A percentile compares a stretch with the other conserved stretches of the same genome.
Conservation (phyloP, 35 echinoderm and acorn worm species). For the Apostichopus parvimensis region DNA sequence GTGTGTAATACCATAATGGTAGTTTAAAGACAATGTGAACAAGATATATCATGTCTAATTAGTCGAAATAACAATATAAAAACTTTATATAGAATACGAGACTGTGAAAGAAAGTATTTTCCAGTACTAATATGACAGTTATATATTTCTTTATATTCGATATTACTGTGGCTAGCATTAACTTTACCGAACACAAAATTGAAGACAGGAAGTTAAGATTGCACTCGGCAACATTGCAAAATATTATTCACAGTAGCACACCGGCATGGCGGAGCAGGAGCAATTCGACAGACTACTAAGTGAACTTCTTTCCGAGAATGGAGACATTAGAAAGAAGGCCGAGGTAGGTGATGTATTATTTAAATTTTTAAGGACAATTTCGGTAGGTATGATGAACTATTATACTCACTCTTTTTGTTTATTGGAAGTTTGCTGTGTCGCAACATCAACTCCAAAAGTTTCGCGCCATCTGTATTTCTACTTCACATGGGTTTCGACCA, state of each 20-base stretch:
- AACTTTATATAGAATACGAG: too few species aligned
- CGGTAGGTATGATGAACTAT: neutral
- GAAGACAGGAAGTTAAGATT: neutral
- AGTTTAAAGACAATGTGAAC: too few species aligned
- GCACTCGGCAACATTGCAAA: neutral
- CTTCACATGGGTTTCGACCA: neutral
- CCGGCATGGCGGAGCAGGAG: slow-evolving; percentile 79
- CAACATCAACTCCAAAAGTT: slow-evolving; percentile 22
- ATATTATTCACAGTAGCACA: slow-evolving; percentile 2
- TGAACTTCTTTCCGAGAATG: slow-evolving; percentile 91
- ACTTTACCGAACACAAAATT: neutral
- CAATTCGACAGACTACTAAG: slow-evolving; percentile 83
- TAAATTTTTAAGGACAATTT: neutral
- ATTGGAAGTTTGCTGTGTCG: neutral
- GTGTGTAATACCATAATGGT: too few species aligned
- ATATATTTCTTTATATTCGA: too few species aligned
- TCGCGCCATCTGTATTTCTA: slow-evolving; percentile 32
- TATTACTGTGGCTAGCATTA: too few species aligned
- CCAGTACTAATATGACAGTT: too few species aligned
- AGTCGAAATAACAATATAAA: too few species aligned
- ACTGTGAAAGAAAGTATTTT: too few species aligned
- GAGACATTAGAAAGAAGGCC: slow-evolving; percentile 77
- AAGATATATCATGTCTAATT: too few species aligned
- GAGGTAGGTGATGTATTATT: slow-evolving; percentile 59
- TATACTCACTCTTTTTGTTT: neutral